Base-by-base conservation (phyloP, 2,797 vertebrate species). In the Acanthurus tractus region DNA sequence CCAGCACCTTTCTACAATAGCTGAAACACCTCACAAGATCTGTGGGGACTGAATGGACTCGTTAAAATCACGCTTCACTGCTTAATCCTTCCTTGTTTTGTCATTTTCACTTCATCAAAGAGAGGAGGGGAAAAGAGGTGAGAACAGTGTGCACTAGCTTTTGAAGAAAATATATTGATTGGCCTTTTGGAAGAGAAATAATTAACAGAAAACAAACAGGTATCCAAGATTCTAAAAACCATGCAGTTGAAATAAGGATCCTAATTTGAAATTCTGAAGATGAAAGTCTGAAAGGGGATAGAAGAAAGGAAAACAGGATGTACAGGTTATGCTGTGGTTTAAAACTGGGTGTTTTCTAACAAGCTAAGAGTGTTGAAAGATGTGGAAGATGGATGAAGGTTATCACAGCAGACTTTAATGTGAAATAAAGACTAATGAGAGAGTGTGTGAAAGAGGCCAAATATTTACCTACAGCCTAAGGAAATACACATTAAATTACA, bases 51-150 rank as follows among this genome's bases (percentile, higher is more conserved):
- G 79, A 64, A 79, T 55, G 77, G 77, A 89, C 89, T 92, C 73
- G 84, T 92, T 94, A 92, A 92, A 92, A 92, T 91, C 86, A 92
- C 36, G 89, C 86, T 87, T 84, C 81, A 74, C 76, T 90, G 86
- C 88, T 73, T 92, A 90, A 91, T 89, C 87, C 87, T 65, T 56
- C 58, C 34, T 29, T 81, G 81, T 88, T 86, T 91, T 90, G 83
- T 89, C 88, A 71, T 88, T 91, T 91, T 63, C 55, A 86, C 65
- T 90, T 79, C 83, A 86, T 89, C 82, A 83, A 77, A 76, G 20
- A 50, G 45, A 69, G 23, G 25, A 29, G 40, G 72, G 65, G 48
- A 54, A 59, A 50, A 18, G 57, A 53, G 69, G 50, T 66, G 61
- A 50, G 52, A 75, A 29, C 4, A 2, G 7, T n/a, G 25, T n/a